Conservation (phyloP, 2,888 invertebrate genomes). For the Andrena haemorrhoa region DNA sequence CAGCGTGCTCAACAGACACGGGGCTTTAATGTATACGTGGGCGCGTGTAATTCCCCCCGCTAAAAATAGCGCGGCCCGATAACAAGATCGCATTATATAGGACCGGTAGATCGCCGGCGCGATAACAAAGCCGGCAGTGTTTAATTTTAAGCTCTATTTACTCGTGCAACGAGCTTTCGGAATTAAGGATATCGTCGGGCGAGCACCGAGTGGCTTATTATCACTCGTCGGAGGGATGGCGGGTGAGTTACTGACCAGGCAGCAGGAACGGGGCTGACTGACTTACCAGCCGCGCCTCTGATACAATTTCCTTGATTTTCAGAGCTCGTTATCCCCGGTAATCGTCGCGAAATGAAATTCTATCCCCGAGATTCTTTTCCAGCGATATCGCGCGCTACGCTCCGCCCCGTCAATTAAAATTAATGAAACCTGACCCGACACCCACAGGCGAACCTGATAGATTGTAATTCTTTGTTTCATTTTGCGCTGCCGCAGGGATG, state of each 20-base stretch:
- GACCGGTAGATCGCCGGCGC: constrained; percentile 27
- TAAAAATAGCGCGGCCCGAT: constrained; percentile 54
- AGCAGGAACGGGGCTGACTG: background rate
- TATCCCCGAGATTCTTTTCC: constrained; percentile 23
- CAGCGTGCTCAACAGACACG: constrained; percentile 22
- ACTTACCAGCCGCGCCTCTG: background rate
- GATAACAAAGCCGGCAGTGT: constrained; percentile 45
- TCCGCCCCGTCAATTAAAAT: constrained; percentile 48
- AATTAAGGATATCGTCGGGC: constrained; percentile 53
- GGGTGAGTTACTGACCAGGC: background rate
- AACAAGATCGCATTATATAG: constrained; percentile 51
- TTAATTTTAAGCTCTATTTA: constrained; percentile 53
- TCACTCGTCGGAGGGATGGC: constrained; percentile 17
- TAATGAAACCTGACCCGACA: constrained; percentile 47
- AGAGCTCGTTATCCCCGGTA: constrained; percentile 49
- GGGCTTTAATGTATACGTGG: constrained; percentile 15
- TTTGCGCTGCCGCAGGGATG: background rate
- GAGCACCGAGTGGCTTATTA: constrained; percentile 44
- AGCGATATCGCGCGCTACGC: constrained; percentile 27
- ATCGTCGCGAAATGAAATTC: constrained; percentile 49
- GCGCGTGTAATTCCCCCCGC: constrained; percentile 25
- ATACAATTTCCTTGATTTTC: constrained; percentile 56
- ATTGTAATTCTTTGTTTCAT: constrained; percentile 42
- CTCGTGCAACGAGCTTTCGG: constrained; percentile 37
- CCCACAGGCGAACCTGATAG: constrained; percentile 32